Conservation (phyloP, 1,140 invertebrate species). For the Linepithema humile region DNA sequence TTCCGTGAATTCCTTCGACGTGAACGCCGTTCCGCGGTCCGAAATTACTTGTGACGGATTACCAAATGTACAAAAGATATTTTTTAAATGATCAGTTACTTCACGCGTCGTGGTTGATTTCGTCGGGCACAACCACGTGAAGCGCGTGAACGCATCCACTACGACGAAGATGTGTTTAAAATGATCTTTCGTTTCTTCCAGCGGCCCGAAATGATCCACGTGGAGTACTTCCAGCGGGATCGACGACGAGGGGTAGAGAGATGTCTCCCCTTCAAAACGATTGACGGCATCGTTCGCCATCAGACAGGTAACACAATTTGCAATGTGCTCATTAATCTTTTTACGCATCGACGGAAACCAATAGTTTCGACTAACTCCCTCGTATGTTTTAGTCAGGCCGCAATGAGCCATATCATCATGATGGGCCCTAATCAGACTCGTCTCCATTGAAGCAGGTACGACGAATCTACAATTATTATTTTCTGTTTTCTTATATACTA, state of each 20-base stretch:
- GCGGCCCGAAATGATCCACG: neutral
- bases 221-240: neutral
- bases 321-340: neutral
- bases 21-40: neutral
- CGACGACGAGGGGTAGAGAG: neutral
- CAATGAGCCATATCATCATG: neutral
- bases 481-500: neutral
- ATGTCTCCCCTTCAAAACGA: neutral
- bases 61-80: neutral
- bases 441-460: neutral
- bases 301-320: neutral
- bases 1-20: neutral
- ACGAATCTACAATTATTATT: neutral
- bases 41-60: neutral
- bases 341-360: neutral
- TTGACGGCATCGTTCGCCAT: neutral
- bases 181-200: neutral
- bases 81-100: neutral
- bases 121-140: neutral
- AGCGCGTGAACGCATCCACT: neutral
- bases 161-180: neutral
- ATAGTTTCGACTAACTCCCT: neutral
- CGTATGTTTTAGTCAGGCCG: neutral
- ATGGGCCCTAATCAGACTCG: neutral
- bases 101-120: too few species aligned